Percentiles rank a stretch among this genome's conserved stretches.
These are phyloP conservation scores for Cheilosia scutellata DNA, from an alignment of 2,888 invertebrate species.

Conservation along the genomic window DNA sequence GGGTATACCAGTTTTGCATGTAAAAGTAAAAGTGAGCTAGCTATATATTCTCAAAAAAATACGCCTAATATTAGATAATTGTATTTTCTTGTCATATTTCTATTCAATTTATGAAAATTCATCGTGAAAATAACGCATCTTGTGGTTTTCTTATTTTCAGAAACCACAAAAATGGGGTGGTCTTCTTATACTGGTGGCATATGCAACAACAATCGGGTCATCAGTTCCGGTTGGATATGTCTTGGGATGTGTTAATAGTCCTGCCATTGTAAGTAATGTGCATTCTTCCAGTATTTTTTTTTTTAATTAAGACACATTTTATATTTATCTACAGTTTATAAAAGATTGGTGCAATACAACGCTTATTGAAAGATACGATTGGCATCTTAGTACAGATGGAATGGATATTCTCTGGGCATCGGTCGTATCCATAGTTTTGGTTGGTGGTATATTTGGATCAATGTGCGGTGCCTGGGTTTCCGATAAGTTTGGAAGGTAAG, in stretches of 20 bases:
- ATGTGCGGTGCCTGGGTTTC: constrained; percentile 90
- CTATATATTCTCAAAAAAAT: no score
- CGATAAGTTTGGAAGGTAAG: constrained; percentile 89
- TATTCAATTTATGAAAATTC: background rate
- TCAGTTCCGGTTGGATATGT: constrained; percentile 93
- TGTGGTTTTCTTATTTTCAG: constrained; percentile 38
- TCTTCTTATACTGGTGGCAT: constrained; percentile 87
- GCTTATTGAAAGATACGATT: constrained; percentile 86
- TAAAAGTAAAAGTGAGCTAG: no score
- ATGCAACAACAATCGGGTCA: constrained; percentile 89
- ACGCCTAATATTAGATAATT: no score
- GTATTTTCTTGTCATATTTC: background rate
- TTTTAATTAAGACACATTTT: background rate
- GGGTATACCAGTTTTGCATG: no score
- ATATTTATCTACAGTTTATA: constrained; percentile 84
- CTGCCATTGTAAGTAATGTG: constrained; percentile 86
- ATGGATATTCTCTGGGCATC: constrained; percentile 90
- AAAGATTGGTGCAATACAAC: constrained; percentile 90
- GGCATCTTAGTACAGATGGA: constrained; percentile 84
- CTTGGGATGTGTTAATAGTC: constrained; percentile 93
- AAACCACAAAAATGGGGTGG: constrained; percentile 79
- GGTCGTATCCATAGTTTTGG: constrained; percentile 94
- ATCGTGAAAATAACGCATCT: background rate
- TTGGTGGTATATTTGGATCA: constrained; percentile 95
- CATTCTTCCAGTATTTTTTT: background rate